These are phyloP conservation scores for Tetramorium bicarinatum DNA, from an alignment of 2,888 invertebrate genomes.

Conservation along the genomic window DNA sequence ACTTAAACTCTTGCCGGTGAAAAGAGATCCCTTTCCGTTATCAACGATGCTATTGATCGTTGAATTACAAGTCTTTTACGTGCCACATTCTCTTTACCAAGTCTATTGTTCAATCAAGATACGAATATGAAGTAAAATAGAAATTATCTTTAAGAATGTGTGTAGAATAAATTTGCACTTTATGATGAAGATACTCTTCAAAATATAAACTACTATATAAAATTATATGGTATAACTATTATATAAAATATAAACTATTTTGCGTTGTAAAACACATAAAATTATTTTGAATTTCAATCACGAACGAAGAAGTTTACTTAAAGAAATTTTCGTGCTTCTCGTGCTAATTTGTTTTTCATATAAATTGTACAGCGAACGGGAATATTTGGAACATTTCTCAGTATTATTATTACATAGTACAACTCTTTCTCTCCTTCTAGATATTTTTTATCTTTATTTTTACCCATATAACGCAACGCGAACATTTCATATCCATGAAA, in stretches of 20 bases:
- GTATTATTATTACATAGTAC: background rate
- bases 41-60: conserved; percentile 62
- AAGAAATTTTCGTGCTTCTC: no score
- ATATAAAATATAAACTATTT: background rate
- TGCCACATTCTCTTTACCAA: background rate
- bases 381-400: background rate
- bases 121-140: background rate
- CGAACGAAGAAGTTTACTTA: background rate
- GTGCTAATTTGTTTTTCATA: background rate
- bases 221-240: no score
- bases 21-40: conserved; percentile 67
- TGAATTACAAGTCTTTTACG: conserved; percentile 40
- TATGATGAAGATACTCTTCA: background rate
- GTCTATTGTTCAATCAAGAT: conserved; percentile 13
- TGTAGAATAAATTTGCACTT: background rate
- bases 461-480: background rate
- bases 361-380: background rate
- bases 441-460: conserved; percentile 3
- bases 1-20: conserved; percentile 75
- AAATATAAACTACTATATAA: no score
- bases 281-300: background rate
- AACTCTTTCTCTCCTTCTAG: background rate
- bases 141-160: background rate
- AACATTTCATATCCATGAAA: background rate
- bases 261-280: background rate